Evolutionary conservation across 2,888 invertebrate genomes (phyloP).

Genomic region (Eristalinus sepulchralis): DNA sequence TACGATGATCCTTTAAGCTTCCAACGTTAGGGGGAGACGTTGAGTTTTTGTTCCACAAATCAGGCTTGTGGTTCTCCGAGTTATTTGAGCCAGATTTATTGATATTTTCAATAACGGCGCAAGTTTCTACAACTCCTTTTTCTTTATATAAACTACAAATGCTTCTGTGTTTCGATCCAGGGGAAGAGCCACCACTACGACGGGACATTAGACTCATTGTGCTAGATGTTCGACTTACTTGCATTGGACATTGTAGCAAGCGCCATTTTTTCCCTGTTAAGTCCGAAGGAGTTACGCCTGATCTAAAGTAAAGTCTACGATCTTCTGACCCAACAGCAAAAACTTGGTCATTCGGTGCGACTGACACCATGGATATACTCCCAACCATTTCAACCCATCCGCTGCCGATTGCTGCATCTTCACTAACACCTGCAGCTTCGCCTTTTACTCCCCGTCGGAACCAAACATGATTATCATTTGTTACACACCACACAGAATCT

Average conservation of each 20-base stretch:
- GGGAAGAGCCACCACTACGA: slow-evolving; percentile 80
- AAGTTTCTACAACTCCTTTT: slow-evolving; percentile 79
- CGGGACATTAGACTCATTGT: slow-evolving; percentile 86
- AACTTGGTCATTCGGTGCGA: slow-evolving; percentile 93
- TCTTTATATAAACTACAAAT: slow-evolving; percentile 83
- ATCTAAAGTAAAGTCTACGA: slow-evolving; percentile 90
- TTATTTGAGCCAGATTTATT: slow-evolving; percentile 86
- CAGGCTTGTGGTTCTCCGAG: slow-evolving; percentile 76
- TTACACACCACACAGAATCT: slow-evolving; percentile 89
- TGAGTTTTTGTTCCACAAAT: slow-evolving; percentile 78
- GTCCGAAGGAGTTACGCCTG: slow-evolving; percentile 88
- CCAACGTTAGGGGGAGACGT: slow-evolving; percentile 80
- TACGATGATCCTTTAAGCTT: slow-evolving; percentile 78
- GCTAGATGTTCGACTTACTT: slow-evolving; percentile 91
- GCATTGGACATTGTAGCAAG: slow-evolving; percentile 89
- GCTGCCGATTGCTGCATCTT: slow-evolving; percentile 89
- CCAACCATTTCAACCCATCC: slow-evolving; percentile 96
- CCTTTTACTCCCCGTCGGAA: slow-evolving; percentile 89
- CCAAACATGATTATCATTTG: slow-evolving; percentile 92
- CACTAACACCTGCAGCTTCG: slow-evolving; percentile 86
- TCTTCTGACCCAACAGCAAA: slow-evolving; percentile 93
- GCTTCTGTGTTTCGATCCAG: slow-evolving; percentile 86
- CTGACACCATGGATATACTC: slow-evolving; percentile 90
- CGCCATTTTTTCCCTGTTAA: slow-evolving; percentile 94
- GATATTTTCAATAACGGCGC: slow-evolving; percentile 80